Percentiles rank a stretch among this genome's conserved stretches.
Evolutionary conservation across 2,797 vertebrate genomes (phyloP).

Genomic region (Sebastiscus albofasciatus): DNA sequence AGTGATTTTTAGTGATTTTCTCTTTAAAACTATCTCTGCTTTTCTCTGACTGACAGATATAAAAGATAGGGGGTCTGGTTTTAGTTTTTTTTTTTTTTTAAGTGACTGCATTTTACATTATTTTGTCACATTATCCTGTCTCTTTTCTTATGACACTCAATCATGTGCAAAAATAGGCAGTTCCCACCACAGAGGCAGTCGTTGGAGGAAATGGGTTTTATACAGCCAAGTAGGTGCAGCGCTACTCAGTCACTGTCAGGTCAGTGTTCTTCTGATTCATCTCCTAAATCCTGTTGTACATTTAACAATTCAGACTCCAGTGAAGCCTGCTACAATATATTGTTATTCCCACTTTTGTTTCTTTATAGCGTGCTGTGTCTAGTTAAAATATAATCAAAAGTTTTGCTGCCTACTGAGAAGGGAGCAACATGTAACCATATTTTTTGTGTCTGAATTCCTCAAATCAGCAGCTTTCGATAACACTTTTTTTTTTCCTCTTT

Average conservation of each 20-base stretch:
- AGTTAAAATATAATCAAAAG: constrained; percentile 19
- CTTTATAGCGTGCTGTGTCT: not conserved
- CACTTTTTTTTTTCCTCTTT: not conserved
- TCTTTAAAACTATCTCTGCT: not conserved
- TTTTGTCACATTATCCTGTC: constrained; percentile 13
- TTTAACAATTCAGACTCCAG: not conserved
- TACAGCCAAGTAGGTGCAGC: not conserved
- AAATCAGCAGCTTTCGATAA: constrained; percentile 3
- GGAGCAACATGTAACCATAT: not conserved
- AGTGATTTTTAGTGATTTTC: not conserved
- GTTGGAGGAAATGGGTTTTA: constrained; percentile 16
- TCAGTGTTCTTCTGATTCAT: not conserved
- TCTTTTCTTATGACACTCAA: constrained; percentile 50
- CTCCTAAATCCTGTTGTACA: not conserved
- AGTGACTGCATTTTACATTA: constrained; percentile 36
- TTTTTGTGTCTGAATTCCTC: not conserved
- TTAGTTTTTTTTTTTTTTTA: not conserved
- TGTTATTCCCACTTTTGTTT: not conserved
- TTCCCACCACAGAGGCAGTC: constrained; percentile 3
- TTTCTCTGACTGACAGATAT: not conserved
- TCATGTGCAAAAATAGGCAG: constrained; percentile 22
- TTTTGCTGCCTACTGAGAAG: not conserved
- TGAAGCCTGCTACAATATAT: not conserved
- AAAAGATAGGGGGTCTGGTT: not conserved
- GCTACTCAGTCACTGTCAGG: not conserved